Base-by-base conservation (phyloP, 1,140 invertebrate species). In the Hycleus cichorii region DNA sequence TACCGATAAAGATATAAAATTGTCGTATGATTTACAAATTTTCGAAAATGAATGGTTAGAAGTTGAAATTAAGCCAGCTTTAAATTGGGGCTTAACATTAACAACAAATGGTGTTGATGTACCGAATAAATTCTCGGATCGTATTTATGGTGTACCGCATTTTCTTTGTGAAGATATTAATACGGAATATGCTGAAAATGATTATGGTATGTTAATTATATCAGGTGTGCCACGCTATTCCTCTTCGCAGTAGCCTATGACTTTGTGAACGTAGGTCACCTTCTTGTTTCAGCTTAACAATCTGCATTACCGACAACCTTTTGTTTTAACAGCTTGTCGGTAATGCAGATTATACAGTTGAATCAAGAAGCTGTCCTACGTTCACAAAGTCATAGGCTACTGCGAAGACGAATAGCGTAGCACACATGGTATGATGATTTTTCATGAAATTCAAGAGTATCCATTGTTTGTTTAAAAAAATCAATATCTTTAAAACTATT, bases 1-100 rank as follows among this genome's bases (percentile, higher is more conserved):
- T 53, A 79, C 88, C 65, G 86, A 87, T 63, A 83, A 83, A 79
- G 68, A 76, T 74, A 76, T 67, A 57, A 62, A 72, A 62, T 85
- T 88, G 63, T 82, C 83, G 69, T 80, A 83, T 3, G 88, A 91
- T 69, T 71, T 89, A 7, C 82, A 86, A 71, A 85, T 83, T 63
- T 93, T 93, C 72, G 87, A 91, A 67, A 90, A 91, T 68, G 90
- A 93, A 68, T 95, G 90, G 89, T 82, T 93, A 65, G 91, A 94
- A 75, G 85, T 94, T 0, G 89, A 91, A 73, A 81, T 92, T 6
- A 77, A 82, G 58, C 77, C 82, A 0, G 79, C 84, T 0, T 73
- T 81, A 52, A 81, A 81, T 6, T 84, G 83, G 71, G 78, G 82
- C 6, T 72, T 80, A 50, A 63, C 75, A 1, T 61, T 62, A 9